Evolutionary conservation across 2,113 vertebrate species (phyloP).

Genomic region (Mastomys coucha): DNA sequence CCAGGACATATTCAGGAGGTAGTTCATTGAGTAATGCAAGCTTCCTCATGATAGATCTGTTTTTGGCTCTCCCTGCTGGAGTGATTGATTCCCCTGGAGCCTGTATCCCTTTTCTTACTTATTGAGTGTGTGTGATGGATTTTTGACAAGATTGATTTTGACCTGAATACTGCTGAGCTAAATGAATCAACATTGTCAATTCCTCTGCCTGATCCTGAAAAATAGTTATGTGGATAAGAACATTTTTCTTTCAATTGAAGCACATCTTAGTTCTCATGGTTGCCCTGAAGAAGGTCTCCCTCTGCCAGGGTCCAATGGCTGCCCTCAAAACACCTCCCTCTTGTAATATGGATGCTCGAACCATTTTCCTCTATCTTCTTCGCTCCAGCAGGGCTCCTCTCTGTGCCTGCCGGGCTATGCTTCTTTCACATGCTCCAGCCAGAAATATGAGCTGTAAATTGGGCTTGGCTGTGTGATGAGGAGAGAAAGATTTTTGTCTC

Average conservation of each 20-base stretch:
- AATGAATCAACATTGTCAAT: slow-evolving; percentile 84
- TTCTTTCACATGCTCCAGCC: not conserved
- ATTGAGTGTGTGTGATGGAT: slow-evolving; percentile 84
- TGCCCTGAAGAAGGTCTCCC: not conserved
- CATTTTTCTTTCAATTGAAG: slow-evolving; percentile 75
- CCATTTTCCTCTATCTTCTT: not conserved
- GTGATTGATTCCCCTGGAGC: slow-evolving; percentile 83
- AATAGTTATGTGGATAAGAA: slow-evolving; percentile 64
- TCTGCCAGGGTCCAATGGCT: not conserved
- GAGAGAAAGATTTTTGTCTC: slow-evolving; percentile 28
- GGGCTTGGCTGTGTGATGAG: slow-evolving; percentile 14
- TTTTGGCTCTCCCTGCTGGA: slow-evolving; percentile 72
- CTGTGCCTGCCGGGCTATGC: not conserved
- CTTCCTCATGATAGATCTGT: slow-evolving; percentile 82
- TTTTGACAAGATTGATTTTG: slow-evolving; percentile 88
- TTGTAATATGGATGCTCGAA: not conserved
- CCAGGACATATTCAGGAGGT: slow-evolving; percentile 32
- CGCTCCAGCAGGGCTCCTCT: not conserved
- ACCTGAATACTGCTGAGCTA: slow-evolving; percentile 84
- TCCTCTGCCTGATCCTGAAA: slow-evolving; percentile 76
- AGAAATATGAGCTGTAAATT: not conserved
- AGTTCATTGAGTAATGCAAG: slow-evolving; percentile 70
- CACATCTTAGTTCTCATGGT: not conserved
- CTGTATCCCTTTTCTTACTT: slow-evolving; percentile 80
- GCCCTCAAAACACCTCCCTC: not conserved